These are phyloP conservation scores for Acronicta alni DNA, from an alignment of 2,888 invertebrate genomes.

Conservation along the genomic window DNA sequence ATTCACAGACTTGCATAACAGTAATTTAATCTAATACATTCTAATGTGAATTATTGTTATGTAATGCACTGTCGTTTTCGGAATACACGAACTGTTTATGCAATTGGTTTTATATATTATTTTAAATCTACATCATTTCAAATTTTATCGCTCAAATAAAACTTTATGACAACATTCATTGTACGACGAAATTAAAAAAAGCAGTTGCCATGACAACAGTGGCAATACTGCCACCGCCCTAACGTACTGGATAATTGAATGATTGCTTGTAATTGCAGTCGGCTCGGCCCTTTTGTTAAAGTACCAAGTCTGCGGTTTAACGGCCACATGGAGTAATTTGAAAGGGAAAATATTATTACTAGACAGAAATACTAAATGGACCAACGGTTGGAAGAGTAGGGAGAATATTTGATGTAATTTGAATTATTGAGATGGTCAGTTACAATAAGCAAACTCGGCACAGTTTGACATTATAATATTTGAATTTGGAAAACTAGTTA, in stretches of 20 bases:
- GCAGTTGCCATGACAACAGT: slow-evolving; percentile 59
- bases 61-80: slow-evolving; percentile 10
- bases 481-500: no score
- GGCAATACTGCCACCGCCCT: slow-evolving; percentile 56
- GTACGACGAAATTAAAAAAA: slow-evolving; percentile 24
- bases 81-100: not conserved
- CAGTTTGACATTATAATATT: no score
- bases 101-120: no score
- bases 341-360: slow-evolving; percentile 44
- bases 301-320: slow-evolving; percentile 73
- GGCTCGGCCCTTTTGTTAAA: slow-evolving; percentile 66
- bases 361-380: slow-evolving; percentile 33
- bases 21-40: slow-evolving; percentile 28
- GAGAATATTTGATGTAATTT: slow-evolving; percentile 19
- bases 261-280: slow-evolving; percentile 76
- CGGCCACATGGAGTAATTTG: slow-evolving; percentile 60
- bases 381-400: slow-evolving; percentile 12
- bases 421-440: slow-evolving; percentile 50
- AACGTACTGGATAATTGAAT: slow-evolving; percentile 74
- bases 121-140: not conserved
- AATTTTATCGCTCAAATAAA: slow-evolving; percentile 16
- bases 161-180: slow-evolving; percentile 27
- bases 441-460: no score
- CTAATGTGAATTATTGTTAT: slow-evolving; percentile 29
- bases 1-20: slow-evolving; percentile 33